Conservation (phyloP, 2,797 vertebrate genomes). For the Pseudochirops corinnae region DNA sequence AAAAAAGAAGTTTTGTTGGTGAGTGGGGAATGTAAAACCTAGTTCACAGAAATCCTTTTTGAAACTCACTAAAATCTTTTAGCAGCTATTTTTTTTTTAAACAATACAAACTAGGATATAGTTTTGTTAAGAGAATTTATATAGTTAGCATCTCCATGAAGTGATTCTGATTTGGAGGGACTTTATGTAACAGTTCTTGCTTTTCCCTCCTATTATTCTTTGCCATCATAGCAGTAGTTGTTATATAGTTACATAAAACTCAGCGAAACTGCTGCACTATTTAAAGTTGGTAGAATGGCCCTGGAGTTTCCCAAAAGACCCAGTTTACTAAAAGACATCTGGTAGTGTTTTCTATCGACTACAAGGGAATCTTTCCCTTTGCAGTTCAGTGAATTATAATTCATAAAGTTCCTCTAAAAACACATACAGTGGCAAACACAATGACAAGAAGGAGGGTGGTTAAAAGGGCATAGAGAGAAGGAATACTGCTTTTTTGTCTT, state of each 20-base stretch:
- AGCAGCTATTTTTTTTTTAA: not conserved
- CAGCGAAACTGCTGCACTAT: not conserved
- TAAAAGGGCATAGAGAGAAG: not conserved
- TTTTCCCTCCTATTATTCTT: not conserved
- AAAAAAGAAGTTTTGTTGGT: not conserved
- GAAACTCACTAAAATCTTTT: not conserved
- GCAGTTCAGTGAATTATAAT: not conserved
- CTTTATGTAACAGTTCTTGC: not conserved
- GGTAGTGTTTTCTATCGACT: not conserved
- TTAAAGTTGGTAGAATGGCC: not conserved
- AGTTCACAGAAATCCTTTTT: not conserved
- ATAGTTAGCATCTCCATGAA: not conserved
- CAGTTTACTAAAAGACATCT: not conserved
- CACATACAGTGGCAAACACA: not conserved
- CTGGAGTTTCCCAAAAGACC: not conserved
- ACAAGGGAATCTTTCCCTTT: not conserved
- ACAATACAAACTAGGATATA: not conserved
- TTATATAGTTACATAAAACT: not conserved
- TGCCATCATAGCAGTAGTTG: not conserved
- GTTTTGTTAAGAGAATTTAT: not conserved
- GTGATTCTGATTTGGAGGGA: not conserved
- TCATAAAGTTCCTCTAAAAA: not conserved
- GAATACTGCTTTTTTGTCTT: not conserved
- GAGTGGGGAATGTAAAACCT: not conserved
- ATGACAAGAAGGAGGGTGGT: not conserved